Evolutionary conservation across 2,113 vertebrate genomes (phyloP).

Genomic region (Corythaixoides concolor): DNA sequence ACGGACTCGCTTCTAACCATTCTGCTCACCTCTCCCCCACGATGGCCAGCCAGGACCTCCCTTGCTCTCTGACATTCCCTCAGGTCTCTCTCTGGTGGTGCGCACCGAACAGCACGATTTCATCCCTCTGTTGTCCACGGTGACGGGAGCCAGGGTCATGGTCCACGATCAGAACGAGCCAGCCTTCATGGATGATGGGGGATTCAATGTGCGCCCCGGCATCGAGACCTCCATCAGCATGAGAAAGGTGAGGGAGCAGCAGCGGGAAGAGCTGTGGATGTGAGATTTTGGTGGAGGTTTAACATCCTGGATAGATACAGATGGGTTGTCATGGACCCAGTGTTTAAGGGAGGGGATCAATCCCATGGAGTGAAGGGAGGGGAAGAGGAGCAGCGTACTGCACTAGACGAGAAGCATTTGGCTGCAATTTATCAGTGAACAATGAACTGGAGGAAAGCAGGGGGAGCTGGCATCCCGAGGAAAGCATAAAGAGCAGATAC

Average conservation of each 20-base stretch:
- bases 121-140: slow-evolving; percentile 80
- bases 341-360: not conserved
- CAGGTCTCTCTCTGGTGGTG: slow-evolving; percentile 80
- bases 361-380: not conserved
- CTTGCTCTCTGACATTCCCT: not conserved
- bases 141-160: slow-evolving; percentile 80
- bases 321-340: not conserved
- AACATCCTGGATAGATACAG: not conserved
- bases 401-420: not conserved
- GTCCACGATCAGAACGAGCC: slow-evolving; percentile 78
- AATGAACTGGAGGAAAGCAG: not conserved
- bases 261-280: not conserved
- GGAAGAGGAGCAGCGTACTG: not conserved
- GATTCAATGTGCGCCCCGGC: slow-evolving; percentile 79
- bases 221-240: slow-evolving; percentile 82
- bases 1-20: not conserved
- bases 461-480: not conserved
- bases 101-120: slow-evolving; percentile 79
- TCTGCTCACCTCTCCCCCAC: not conserved
- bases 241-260: slow-evolving; percentile 72
- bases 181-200: slow-evolving; percentile 82
- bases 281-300: not conserved
- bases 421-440: not conserved
- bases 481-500: not conserved
- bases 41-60: not conserved